Evolutionary conservation across 2,113 vertebrate species (phyloP), one percentile per base, ranked within the genome.

Genomic region (Regulus satrapa): DNA sequence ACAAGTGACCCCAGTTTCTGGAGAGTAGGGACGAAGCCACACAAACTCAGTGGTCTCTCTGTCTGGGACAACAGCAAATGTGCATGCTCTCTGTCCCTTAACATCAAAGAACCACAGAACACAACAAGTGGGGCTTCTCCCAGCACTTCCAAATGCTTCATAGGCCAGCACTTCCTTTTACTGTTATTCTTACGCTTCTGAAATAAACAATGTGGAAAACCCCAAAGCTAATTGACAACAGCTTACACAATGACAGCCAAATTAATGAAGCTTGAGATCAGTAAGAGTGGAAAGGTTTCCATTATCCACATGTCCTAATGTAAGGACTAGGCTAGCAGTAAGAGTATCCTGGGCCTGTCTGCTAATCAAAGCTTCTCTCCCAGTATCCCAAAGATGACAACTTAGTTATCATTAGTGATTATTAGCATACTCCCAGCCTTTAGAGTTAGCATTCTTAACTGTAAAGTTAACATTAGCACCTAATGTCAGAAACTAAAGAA

Each of bases 171-270:
- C 48, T 91, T 74, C 75, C 13, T 93, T 93, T 88, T 71, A 32
- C 13, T 74, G 64, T 90, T 82, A 74, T 80, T 80, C 38, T 93
- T 88, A 52, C 23, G 66, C 48, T 86, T 86, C 85, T 88, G 82
- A 87, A 92, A 96, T 71, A 96, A 88, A 94, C 67, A 92, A 45
- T 80, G 72, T 23, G 36, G 48, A 86, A 90, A 88, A 89, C 64
- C 45, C 15, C 54, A 88, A 46, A 21, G 79, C 51, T 97, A 88
- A 95, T 82, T 86, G 92, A 85, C 75, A 93, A 72, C 83, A 96
- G 77, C 76, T 90, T 75, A 43, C 61, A 58, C 29, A 77, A 14
- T 41, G 69, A 73, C 85, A 95, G 73, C 49, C 88, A 94, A 61
- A 74, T 55, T 82, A 83, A 81, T 6, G 26, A 41, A 69, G 41